These are phyloP conservation scores for Telmatherina bonti DNA, from an alignment of 2,797 vertebrate genomes.

Conservation along the genomic window DNA sequence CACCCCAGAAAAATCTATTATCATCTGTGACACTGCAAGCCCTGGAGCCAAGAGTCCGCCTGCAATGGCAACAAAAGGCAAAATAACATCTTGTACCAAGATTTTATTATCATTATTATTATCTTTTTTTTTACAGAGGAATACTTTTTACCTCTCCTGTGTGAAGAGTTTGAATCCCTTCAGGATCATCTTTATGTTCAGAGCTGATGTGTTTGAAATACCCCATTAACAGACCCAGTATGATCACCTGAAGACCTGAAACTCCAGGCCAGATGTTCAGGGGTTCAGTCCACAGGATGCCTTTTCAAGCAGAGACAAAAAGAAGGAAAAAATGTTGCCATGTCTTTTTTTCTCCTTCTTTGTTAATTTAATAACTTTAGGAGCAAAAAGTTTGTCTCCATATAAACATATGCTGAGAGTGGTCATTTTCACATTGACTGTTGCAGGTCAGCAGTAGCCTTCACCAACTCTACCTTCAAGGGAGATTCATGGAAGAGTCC, in stretches of 20 bases:
- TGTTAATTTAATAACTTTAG: background rate
- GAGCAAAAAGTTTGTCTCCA: background rate
- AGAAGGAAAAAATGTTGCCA: background rate
- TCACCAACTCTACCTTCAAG: background rate
- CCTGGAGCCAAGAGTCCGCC: background rate
- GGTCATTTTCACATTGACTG: background rate
- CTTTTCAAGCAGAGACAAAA: background rate
- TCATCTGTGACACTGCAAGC: background rate
- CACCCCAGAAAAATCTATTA: background rate
- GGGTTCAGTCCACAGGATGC: background rate
- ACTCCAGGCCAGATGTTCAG: background rate
- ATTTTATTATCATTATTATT: background rate
- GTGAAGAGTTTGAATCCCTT: background rate
- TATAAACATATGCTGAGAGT: background rate
- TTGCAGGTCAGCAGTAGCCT: no score
- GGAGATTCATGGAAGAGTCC: background rate
- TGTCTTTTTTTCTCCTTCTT: background rate
- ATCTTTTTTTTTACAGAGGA: background rate
- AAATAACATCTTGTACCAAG: background rate
- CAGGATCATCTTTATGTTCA: background rate
- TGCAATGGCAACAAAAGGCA: background rate
- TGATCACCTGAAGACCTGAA: background rate
- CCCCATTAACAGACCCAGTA: background rate
- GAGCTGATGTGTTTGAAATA: background rate
- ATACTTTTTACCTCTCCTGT: background rate